These are phyloP conservation scores for Chiloscyllium plagiosum DNA, from an alignment of 2,113 vertebrate genomes.

Conservation along the genomic window DNA sequence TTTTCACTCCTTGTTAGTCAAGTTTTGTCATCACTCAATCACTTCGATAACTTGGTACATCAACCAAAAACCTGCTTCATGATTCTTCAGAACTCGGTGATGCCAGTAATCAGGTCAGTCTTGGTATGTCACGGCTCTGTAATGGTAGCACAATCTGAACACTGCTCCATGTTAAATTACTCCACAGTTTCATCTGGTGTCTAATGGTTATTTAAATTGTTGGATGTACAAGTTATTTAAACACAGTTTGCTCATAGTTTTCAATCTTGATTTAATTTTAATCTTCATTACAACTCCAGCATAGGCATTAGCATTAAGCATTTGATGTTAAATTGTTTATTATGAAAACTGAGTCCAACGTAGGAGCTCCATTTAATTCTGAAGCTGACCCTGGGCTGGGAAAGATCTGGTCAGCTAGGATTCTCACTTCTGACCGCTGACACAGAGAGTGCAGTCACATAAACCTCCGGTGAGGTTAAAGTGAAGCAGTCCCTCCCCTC, in stretches of 20 bases:
- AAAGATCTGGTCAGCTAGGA: not conserved
- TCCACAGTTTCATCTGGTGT: not conserved
- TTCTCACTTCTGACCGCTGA: not conserved
- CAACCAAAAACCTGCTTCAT: not conserved
- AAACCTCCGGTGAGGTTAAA: not conserved
- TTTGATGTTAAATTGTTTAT: not conserved
- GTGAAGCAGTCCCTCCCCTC: not conserved
- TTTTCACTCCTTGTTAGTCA: not conserved
- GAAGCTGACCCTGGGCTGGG: not conserved
- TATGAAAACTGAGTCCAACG: not conserved
- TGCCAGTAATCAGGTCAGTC: not conserved
- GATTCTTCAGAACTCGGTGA: not conserved
- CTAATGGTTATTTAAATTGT: not conserved
- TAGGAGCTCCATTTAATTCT: not conserved
- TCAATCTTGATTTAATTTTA: not conserved
- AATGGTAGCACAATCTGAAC: too few species aligned
- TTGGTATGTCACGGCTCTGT: not conserved
- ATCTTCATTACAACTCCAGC: not conserved
- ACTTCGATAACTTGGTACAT: not conserved
- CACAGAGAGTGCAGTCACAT: not conserved
- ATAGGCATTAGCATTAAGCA: not conserved
- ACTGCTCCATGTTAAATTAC: not conserved
- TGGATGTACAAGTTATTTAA: not conserved
- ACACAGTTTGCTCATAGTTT: not conserved
- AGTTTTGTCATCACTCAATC: not conserved